Base-by-base conservation (phyloP, 2,113 vertebrate genomes). In the Procapra przewalskii region DNA sequence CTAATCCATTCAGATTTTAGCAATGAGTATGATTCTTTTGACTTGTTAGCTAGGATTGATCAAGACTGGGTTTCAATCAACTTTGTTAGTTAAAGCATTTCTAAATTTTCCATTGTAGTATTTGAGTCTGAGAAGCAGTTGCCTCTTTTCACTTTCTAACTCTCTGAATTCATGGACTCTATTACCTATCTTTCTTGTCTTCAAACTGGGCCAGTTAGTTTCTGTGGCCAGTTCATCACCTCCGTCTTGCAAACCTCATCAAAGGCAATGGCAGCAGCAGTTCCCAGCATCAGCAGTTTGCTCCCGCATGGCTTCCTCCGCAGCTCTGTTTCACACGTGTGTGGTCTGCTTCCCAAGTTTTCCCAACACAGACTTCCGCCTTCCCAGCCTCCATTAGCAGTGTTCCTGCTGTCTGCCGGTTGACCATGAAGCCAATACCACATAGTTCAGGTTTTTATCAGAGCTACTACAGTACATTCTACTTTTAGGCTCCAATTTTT, bases 341-440 rank as follows among this genome's bases (percentile, higher is more conserved):
- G 31, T 45, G 36, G 19, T 48, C 62, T 57, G 52, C 75, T 64
- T 50, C 55, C n/a, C n/a, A n/a, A n/a, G n/a, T n/a, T n/a, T n/a
- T n/a, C n/a, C 3, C 19, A 40, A 33, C n/a, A 52, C 0, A 0
- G 13, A 48, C 55, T 0, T 0, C 23, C 1, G 2, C 23, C 29
- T 85, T 40, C 33, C 60, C 79, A 10, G 36, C 17, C 17, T 29
- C 11, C 0, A 0, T 40, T 25, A 77, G 5, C 36, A 43, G 52
- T 43, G n/a, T 55, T 83, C 60, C 55, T 33, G 48, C 43, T 43
- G 4, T n/a, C 19, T 90, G 67, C 85, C 54, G 57, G 11, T 5
- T n/a, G 90, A 23, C 52, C 25, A 7, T 29, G 50, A 45, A 71
- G 23, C 55, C 86, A 55, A 21, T 36, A 11, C 3, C 23, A 40